Percentiles rank a stretch among this genome's conserved stretches.
Conservation (phyloP, 2,888 invertebrate genomes). For the Timema cristinae region DNA sequence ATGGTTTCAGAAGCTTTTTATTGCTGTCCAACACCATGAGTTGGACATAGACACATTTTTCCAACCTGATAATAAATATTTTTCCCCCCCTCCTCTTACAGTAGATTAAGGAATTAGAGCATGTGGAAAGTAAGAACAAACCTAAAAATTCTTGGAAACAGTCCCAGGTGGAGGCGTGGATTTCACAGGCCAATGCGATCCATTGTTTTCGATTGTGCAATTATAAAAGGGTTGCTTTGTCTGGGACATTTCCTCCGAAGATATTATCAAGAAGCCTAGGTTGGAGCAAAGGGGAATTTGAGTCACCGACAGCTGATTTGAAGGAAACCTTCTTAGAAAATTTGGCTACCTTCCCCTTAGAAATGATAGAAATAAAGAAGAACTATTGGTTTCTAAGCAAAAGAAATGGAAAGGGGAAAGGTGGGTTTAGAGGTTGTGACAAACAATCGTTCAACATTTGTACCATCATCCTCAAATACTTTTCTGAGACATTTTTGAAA, state of each 20-base stretch:
- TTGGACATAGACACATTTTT: slow-evolving; percentile 1
- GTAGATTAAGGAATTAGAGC: background rate
- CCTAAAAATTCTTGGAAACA: background rate
- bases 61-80: background rate
- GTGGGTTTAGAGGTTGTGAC: background rate
- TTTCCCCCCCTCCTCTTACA: background rate
- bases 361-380: background rate
- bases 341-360: background rate
- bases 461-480: background rate
- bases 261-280: background rate
- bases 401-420: background rate
- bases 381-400: slow-evolving; percentile 3
- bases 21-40: background rate
- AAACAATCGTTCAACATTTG: background rate
- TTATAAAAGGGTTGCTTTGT: slow-evolving; percentile 2
- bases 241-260: background rate
- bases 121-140: background rate
- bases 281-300: background rate
- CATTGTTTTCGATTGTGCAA: slow-evolving; percentile 7
- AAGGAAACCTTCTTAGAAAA: background rate
- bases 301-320: background rate
- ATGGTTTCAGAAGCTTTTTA: background rate
- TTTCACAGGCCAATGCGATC: slow-evolving; percentile 13
- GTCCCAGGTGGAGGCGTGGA: background rate
- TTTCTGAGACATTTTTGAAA: background rate